Base-by-base conservation (phyloP, 2,888 invertebrate genomes). In the Rugalucina vietnamica region DNA sequence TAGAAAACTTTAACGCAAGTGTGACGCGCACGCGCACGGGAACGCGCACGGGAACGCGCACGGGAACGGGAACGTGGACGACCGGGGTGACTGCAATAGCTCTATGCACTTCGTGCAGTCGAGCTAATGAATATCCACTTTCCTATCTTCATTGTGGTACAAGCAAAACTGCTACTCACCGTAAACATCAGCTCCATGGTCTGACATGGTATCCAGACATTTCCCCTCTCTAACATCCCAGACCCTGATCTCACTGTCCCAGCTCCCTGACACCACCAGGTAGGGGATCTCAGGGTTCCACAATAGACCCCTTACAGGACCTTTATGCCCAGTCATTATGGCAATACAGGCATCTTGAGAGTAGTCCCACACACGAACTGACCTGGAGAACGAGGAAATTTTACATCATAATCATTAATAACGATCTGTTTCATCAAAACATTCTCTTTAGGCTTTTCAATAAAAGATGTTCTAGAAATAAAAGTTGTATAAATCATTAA, bases 121-220 rank as follows among this genome's bases (percentile, higher is more conserved):
- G n/a, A n/a, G n/a, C n/a, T n/a, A n/a, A n/a, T n/a, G n/a, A n/a
- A n/a, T n/a, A n/a, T n/a, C n/a, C n/a, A n/a, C n/a, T n/a, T n/a
- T n/a, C n/a, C n/a, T n/a, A n/a, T n/a, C n/a, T n/a, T n/a, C n/a
- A n/a, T n/a, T n/a, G n/a, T n/a, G n/a, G n/a, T n/a, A n/a, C n/a
- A n/a, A n/a, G n/a, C n/a, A n/a, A n/a, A n/a, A n/a, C n/a, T n/a
- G n/a, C 10, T 1, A 77, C 90, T 84, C 87, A 95, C 95, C 95
- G 91, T 95, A 95, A 14, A 95, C 95, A 91, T 95, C 95, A 69
- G 95, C 95, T 18, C 95, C 95, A 89, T 95, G 95, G 82, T 95
- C 95, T 32, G 92, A 82, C 14, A 95, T 88, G 1, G 92, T 92
- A 80, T 94, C 94, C 14, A 95, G 85, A 87, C 95, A 95, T 3